Conservation (phyloP, 2,797 vertebrate species). For the Melanotaenia nigrans region DNA sequence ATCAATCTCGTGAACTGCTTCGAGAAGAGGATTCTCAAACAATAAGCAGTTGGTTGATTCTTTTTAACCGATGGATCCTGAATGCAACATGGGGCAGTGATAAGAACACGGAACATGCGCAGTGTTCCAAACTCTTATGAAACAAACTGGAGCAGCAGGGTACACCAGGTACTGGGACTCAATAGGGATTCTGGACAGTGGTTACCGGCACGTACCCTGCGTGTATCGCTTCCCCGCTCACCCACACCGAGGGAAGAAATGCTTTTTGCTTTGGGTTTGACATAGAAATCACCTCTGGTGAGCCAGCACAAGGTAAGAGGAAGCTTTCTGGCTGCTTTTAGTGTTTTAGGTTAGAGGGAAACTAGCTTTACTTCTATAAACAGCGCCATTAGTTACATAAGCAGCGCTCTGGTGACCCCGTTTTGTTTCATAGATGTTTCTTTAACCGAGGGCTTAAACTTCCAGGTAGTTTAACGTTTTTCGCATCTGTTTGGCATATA, state of each 20-base stretch:
- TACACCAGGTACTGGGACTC: background rate
- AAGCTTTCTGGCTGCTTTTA: fast-evolving
- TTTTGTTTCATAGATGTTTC: slow-evolving; percentile 42
- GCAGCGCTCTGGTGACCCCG: slow-evolving; percentile 66
- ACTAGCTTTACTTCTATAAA: slow-evolving; percentile 14
- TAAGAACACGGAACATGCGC: slow-evolving; percentile 52
- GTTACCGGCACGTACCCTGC: background rate
- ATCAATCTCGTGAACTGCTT: background rate
- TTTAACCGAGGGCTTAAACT: background rate
- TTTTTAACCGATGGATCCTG: fast-evolving
- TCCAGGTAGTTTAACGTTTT: fast-evolving
- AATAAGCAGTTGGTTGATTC: fast-evolving
- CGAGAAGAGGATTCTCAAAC: too few species aligned
- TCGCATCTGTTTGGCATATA: background rate
- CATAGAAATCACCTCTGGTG: slow-evolving; percentile 61
- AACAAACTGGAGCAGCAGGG: slow-evolving; percentile 47
- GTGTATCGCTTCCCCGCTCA: background rate
- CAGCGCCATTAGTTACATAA: slow-evolving; percentile 74
- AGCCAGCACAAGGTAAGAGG: slow-evolving; percentile 64
- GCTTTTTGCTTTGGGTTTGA: slow-evolving; percentile 65
- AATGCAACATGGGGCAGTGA: slow-evolving; percentile 29
- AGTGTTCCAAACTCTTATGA: slow-evolving; percentile 44
- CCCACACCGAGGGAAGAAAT: slow-evolving; percentile 57
- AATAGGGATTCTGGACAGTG: background rate
- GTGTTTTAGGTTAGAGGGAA: background rate